Evolutionary conservation across 2,113 vertebrate species (phyloP).

Genomic region (Apteryx mantelli): DNA sequence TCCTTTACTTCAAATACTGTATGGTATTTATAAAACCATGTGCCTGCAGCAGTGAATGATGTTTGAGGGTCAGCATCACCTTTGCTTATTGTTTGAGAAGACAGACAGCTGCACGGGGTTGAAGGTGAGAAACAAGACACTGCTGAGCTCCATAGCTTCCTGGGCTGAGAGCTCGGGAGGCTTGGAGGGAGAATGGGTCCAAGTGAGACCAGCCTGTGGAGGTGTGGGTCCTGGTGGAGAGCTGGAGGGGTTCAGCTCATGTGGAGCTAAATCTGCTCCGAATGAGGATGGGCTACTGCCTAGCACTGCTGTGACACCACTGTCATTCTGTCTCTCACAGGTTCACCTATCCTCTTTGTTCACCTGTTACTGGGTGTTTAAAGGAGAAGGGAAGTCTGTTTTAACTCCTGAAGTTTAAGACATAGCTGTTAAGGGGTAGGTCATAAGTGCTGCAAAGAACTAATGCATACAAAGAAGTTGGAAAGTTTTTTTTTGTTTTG

Average conservation of each 20-base stretch:
- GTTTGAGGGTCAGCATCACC: neutral
- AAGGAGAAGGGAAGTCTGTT: neutral
- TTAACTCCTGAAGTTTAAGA: neutral
- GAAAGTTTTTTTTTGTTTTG: neutral
- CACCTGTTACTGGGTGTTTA: neutral
- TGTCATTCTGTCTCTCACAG: neutral
- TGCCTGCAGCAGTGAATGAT: neutral
- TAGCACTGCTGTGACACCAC: neutral
- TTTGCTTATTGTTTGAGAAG: neutral
- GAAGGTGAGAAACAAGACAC: neutral
- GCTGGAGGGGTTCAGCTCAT: fast-evolving
- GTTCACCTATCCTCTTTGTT: neutral
- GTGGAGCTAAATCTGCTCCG: neutral
- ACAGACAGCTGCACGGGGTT: neutral
- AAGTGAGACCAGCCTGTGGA: neutral
- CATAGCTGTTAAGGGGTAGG: neutral
- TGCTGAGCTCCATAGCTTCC: neutral
- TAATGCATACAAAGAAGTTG: neutral
- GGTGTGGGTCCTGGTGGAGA: neutral
- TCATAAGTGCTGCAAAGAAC: neutral
- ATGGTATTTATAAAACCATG: neutral
- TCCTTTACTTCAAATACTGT: neutral
- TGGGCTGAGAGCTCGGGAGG: neutral
- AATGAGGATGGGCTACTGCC: neutral
- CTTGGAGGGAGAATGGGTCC: neutral